Percentiles rank a stretch among this genome's conserved stretches.
These are phyloP conservation scores for Ceyx margarethae DNA, from an alignment of 2,113 vertebrate genomes.

Conservation along the genomic window DNA sequence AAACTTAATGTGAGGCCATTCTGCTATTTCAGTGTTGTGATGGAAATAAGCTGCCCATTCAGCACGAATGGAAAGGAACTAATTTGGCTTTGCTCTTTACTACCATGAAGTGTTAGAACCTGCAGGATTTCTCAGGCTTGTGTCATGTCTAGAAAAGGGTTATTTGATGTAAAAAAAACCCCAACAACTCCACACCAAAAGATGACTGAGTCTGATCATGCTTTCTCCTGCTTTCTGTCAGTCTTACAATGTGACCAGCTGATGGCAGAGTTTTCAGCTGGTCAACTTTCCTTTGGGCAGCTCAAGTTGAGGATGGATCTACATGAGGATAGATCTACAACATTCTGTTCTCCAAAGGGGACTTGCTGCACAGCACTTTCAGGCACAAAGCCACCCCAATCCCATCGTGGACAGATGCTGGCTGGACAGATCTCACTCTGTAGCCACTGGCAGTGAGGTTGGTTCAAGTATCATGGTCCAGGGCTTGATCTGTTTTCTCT, in stretches of 20 bases:
- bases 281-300: background rate
- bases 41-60: background rate
- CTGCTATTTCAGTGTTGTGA: background rate
- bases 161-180: background rate
- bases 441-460: background rate
- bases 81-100: background rate
- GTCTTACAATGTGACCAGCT: background rate
- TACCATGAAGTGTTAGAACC: background rate
- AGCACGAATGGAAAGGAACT: background rate
- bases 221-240: background rate
- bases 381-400: background rate
- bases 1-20: background rate
- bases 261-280: background rate
- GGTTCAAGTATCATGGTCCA: background rate
- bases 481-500: background rate
- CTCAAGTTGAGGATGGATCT: background rate
- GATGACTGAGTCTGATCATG: background rate
- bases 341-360: background rate
- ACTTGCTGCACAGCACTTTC: background rate
- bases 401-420: background rate
- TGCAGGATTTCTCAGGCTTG: background rate
- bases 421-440: background rate
- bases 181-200: too few species aligned
- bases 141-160: background rate
- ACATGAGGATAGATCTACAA: background rate